Base-by-base conservation (phyloP, 2,113 vertebrate genomes). In the Meles meles region DNA sequence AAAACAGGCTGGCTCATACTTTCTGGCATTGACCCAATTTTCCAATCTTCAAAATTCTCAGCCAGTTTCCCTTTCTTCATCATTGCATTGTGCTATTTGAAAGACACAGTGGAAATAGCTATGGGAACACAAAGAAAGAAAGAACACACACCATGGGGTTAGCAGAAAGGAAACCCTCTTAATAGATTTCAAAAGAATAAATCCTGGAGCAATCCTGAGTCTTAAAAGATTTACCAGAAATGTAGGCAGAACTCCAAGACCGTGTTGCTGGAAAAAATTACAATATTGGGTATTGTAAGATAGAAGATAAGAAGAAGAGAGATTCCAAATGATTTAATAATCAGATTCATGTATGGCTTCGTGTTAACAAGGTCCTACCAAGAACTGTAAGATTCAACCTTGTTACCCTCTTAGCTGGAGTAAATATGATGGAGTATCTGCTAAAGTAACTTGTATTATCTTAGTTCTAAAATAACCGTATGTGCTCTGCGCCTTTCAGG, bases 161-260 rank as follows among this genome's bases (percentile, higher is more conserved):
- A 90, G 90, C 71, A 13, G 55, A 96, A 84, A 97, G 92, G 96
- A 98, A 97, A 94, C 81, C 71, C 92, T 97, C 95, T 90, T 96
- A 97, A 96, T 95, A 97, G 97, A 96, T 96, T 97, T 96, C 96
- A 96, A 93, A 94, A 97, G 90, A 97, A 81, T 93, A 96, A 95
- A 97, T 92, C 67, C 87, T 87, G 85, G 63, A 96, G 95, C 92
- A 74, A 97, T 93, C 84, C 90, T 79, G 92, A 83, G 76, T 94
- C 93, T 97, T 95, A 72, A 81, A 98, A 98, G 95, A 97, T 82
- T 97, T 97, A 96, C 93, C 97, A 97, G 97, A 96, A 96, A 93
- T 83, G 71, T 81, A 90, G 96, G 96, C 95, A 97, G 90, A 93
- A 96, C 25, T 96, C 96, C 93, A 97, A 92, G 69, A 76, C 59